phyloP scores from a whole-genome alignment of 2,113 vertebrate species.

The Trinectes maculatus region DNA sequence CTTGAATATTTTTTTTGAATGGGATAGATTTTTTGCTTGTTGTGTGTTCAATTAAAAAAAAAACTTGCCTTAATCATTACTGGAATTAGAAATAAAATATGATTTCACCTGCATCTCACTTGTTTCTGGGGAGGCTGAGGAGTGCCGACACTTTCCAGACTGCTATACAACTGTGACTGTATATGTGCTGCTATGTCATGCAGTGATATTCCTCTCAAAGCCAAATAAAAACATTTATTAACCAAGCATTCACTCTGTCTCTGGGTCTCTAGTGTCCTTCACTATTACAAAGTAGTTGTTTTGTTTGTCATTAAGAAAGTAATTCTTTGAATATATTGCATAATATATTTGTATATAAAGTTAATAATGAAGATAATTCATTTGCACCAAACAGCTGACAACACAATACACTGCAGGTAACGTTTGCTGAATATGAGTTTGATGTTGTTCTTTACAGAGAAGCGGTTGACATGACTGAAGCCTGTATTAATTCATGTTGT shows the following conservation, averaged over 20 bases:
- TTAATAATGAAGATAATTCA: neutral
- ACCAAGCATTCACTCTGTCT: slow-evolving; percentile 60
- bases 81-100: slow-evolving; percentile 58
- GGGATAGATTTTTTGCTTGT: slow-evolving; percentile 77
- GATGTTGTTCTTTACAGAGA: too few relatives aligned
- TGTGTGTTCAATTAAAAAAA: slow-evolving; percentile 66
- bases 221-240: slow-evolving; percentile 87
- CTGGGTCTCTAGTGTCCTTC: slow-evolving; percentile 17
- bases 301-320: too few relatives aligned
- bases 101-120: slow-evolving; percentile 66
- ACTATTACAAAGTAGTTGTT: too few relatives aligned
- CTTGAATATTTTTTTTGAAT: slow-evolving; percentile 73
- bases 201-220: slow-evolving; percentile 79
- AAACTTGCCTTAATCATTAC: slow-evolving; percentile 80
- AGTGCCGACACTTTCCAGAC: slow-evolving; percentile 61
- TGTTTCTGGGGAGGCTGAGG: slow-evolving; percentile 60
- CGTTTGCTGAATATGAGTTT: too few relatives aligned
- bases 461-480: too few relatives aligned
- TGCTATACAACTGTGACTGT: slow-evolving; percentile 79
- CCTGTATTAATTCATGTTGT: too few relatives aligned
- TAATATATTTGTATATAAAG: neutral
- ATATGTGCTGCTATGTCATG: slow-evolving; percentile 76
- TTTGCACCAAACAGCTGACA: too few relatives aligned
- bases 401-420: too few relatives aligned
- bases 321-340: neutral